Base-by-base conservation (phyloP, 2,797 vertebrate genomes). In the Malacoraja senta region DNA sequence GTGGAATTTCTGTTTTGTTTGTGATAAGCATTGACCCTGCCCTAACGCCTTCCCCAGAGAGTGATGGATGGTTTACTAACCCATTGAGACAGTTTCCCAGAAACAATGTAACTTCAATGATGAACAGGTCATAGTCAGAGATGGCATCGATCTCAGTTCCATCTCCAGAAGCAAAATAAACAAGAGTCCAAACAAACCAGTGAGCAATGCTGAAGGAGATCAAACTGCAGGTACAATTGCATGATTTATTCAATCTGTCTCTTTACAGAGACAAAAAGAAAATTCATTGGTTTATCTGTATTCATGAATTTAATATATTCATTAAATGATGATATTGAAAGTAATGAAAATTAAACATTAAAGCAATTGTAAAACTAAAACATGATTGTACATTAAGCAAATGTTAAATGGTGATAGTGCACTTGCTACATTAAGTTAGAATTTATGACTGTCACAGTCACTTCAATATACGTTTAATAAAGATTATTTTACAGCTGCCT, bases 401-500 rank as follows among this genome's bases (percentile, higher is more conserved):
- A 68, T 88, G 61, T 88, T 88, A 68, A 68, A 35, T 68, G 84
- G n/a, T 68, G 13, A 65, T 68, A n/a, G 17, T 32, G 15, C 32
- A 88, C 63, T 68, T 84, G 61, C 53, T 17, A 61, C 17, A 61
- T 61, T 61, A 35, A 65, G 29, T 68, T 88, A 68, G 61, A 88
- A 65, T 88, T 68, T 68, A 68, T 88, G 65, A 88, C n/a, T 24
- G 65, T 65, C 1, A 88, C n/a, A 32, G 26, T 68, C n/a, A 35
- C n/a, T 88, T 88, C 63, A 88, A 65, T 88, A 68, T 17, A 68
- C n/a, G 68, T 65, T 88, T 68, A 88, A 88, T 88, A 63, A 88
- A 88, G 63, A 63, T 65, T 68, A 19, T 88, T 86, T 88, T 65
- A 68, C 61, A 88, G 61, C 84, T 88, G 63, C 68, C 84, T 68